A percentile compares a stretch with the other conserved stretches of the same genome.
Evolutionary conservation across 2,888 invertebrate species (phyloP).

Genomic region (Coronaproctus castanopsis): DNA sequence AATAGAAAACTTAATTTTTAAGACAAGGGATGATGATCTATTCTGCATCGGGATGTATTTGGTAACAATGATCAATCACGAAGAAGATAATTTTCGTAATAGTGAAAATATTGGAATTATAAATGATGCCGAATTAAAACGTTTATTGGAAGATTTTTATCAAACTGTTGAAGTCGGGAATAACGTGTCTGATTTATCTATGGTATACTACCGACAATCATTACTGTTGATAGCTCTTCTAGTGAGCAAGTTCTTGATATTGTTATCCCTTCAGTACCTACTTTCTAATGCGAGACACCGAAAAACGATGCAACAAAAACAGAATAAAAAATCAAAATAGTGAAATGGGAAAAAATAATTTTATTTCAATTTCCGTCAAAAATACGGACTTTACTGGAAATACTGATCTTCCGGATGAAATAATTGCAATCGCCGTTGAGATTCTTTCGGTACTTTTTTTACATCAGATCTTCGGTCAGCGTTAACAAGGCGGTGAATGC

Average conservation of each 20-base stretch:
- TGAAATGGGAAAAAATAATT: not conserved
- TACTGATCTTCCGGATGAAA: not conserved
- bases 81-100: not conserved
- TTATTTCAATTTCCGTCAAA: not conserved
- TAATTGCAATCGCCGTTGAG: not conserved
- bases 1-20: too few species aligned
- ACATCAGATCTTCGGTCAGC: not conserved
- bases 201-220: too few species aligned
- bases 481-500: not conserved
- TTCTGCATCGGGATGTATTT: too few species aligned
- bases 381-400: not conserved
- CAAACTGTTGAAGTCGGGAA: not conserved
- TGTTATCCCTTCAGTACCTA: not conserved
- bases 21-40: too few species aligned
- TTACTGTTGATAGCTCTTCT: not conserved
- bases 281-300: not conserved
- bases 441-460: not conserved
- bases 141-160: not conserved
- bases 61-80: too few species aligned
- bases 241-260: not conserved
- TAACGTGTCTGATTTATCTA: not conserved
- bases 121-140: not conserved
- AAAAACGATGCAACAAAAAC: too few species aligned
- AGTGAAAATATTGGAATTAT: not conserved
- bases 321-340: not conserved